A percentile compares a stretch with the other conserved stretches of the same genome.
These are phyloP conservation scores for Scaptomyza reducta DNA, from an alignment of 2,888 invertebrate genomes.

Conservation along the genomic window DNA sequence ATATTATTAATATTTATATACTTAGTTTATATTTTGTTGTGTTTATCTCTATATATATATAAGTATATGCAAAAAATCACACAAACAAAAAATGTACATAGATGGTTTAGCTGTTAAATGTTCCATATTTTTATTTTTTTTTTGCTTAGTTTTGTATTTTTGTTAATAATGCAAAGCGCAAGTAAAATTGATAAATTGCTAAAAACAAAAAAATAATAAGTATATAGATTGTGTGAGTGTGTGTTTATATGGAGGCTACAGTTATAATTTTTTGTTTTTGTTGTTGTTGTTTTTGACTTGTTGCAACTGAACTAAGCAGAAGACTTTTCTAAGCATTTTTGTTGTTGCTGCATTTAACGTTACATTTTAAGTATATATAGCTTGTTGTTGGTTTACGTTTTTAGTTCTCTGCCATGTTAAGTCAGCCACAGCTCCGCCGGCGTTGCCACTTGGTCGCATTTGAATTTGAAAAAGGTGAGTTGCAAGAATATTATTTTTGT, in stretches of 20 bases:
- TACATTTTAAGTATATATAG: slow-evolving; percentile 59
- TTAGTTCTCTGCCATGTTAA: slow-evolving; percentile 15
- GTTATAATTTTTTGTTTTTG: slow-evolving; percentile 3
- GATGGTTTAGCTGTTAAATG: slow-evolving; percentile 57
- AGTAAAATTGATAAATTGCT: slow-evolving; percentile 44
- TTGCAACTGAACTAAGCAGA: slow-evolving; percentile 66
- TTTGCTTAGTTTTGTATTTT: not conserved
- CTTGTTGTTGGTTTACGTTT: slow-evolving; percentile 15
- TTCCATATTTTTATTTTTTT: slow-evolving; percentile 20
- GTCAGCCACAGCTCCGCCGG: slow-evolving; percentile 22
- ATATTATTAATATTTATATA: slow-evolving; percentile 56
- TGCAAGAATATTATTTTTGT: slow-evolving; percentile 32
- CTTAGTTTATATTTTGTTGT: slow-evolving; percentile 39
- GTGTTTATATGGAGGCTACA: slow-evolving; percentile 43
- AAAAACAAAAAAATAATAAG: slow-evolving; percentile 33
- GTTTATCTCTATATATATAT: slow-evolving; percentile 35
- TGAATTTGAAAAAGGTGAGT: slow-evolving; percentile 45
- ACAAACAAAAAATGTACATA: slow-evolving; percentile 68
- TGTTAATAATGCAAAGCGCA: slow-evolving; percentile 56
- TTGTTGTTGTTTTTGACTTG: slow-evolving; percentile 41
- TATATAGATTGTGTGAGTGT: slow-evolving; percentile 34
- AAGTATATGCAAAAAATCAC: slow-evolving; percentile 59
- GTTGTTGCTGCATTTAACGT: slow-evolving; percentile 36
- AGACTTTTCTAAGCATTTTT: slow-evolving; percentile 56
- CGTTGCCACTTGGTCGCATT: slow-evolving; percentile 57